Base-by-base conservation (phyloP, 2,888 invertebrate genomes). In the Acronicta psi region DNA sequence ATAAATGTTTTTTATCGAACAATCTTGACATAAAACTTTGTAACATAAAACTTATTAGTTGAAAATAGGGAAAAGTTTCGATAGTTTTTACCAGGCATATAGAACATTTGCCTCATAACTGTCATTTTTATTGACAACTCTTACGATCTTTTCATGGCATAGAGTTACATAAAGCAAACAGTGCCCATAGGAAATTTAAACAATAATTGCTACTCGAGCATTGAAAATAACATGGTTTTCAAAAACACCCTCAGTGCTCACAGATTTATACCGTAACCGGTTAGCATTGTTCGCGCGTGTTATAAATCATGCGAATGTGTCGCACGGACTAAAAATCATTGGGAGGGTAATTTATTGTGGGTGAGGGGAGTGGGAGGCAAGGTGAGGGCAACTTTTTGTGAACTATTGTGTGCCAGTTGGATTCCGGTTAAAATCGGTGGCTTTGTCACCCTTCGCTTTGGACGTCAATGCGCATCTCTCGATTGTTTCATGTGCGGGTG, bases 291-390 rank as follows among this genome's bases (percentile, higher is more conserved):
- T 88, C 85, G 69, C 71, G 62, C 66, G 81, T 61, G 85, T 76
- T 80, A 90, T 93, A 93, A 92, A 93, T 93, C 93, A 92, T 86
- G 82, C 77, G 84, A 87, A 89, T 85, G 86, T 89, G 92, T 90
- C 90, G 86, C 87, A 78, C 86, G 84, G 88, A 83, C 88, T 91
- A 89, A 92, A 92, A 92, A 92, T 91, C 91, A 91, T 88, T 83
- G 80, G 70, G 76, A 82, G 79, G 84, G 80, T 88, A 86, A 91
- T 90, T 90, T 89, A 91, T 91, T 77, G 86, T 84, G 82, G 85
- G 83, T 83, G 60, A 63, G 63, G 82, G 75, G 71, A 50, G 46
- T 60, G 75, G 73, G 65, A 59, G 55, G 56, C 68, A 82, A 90
- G 89, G 89, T 88, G 85, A 85, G 87, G 87, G 86, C 82, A 80